Evolutionary conservation across 2,888 invertebrate species (phyloP), one percentile per base, ranked within the genome.

Genomic region (Platerodrilus igneus): DNA sequence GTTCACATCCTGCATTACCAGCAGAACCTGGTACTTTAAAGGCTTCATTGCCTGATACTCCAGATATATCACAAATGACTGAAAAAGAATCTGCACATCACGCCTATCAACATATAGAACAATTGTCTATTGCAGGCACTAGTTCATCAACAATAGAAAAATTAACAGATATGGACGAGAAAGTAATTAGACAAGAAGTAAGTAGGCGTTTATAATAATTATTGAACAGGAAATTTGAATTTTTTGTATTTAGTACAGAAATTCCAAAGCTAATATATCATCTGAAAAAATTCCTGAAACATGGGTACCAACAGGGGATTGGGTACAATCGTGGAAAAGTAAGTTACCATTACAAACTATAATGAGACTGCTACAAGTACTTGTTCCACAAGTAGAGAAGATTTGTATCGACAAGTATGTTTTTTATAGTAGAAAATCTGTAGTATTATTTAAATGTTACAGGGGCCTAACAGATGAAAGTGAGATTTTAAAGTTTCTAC

Each of bases 371-470:
- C 72, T 99, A 52, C 99, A 99, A 73, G 97, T 99, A 17, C 76
- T 99, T 3, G 99, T 99, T 50, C 99, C 99, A 35, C 99, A 99
- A 73, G 99, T 99, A 13, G 99, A 99, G 73, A 99, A 99, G 74
- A 99, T 99, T 57, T 99, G 99, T 71, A 99, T 99, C 60, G 99
- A 96, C 70, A 95, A 94, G 92, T 92, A 62, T 30, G 46, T 42
- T 31, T 9, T 13, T 11, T 17, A n/a, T 11, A n/a, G 7, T 11
- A 28, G 28, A 23, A 18, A 37, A 21, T 10, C 13, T 16, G 17
- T 14, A 9, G 2, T 10, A 14, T n/a, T 10, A 6, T 27, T 15
- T 29, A 32, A 14, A 11, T 46, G 50, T 67, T 67, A 10, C 68
- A 94, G 94, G 68, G 97, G 97, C 0, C 72, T 99, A 52, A 99